Evolutionary conservation across 2,888 invertebrate genomes (phyloP), one percentile per base, ranked within the genome.

Genomic region (Drosophila parthenogenetica): DNA sequence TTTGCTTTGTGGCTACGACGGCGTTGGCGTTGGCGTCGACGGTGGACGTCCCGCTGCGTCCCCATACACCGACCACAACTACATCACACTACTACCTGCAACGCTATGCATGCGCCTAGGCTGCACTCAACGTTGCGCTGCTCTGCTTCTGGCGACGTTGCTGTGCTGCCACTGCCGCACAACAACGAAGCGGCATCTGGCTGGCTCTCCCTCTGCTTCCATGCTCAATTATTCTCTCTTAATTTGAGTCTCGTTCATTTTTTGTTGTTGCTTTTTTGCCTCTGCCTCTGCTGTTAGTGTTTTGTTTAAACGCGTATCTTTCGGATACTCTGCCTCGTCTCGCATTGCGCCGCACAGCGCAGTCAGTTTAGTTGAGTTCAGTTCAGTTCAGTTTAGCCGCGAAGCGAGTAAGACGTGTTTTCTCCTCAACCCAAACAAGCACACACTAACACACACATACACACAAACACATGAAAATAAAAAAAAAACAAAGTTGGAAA

Each of bases 361-460:
- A 55, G 83, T 77, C 91, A 92, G 92, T 92, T 90, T 89, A 90
- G 87, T 89, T 89, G 55, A 60, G 46, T 71, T 90, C 87, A 91
- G 89, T 92, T 90, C 88, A 90, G 86, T 89, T 90, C 64, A 69
- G 54, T 74, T 90, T 87, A 91, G 89, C 90, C 89, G 88, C 90
- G 91, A 90, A 92, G 92, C 91, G 90, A 92, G 91, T 91, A 90
- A 90, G 92, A 92, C 92, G 92, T 92, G 92, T 90, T 87, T 82
- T 72, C 78, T 86, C 86, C 86, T 78, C 86, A 86, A 71, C 53
- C 75, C 73, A 69, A 51, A 67, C 48, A 50, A 60, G 60, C 40
- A 59, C 17, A 25, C 39, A 53, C 51, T 39, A 42, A 57, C 19
- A 45, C 43, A 45, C 35, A 45, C 5, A 35, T 16, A 49, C 22